phyloP scores from a whole-genome alignment of 2,797 vertebrate species.

The Sphenodon punctatus region DNA sequence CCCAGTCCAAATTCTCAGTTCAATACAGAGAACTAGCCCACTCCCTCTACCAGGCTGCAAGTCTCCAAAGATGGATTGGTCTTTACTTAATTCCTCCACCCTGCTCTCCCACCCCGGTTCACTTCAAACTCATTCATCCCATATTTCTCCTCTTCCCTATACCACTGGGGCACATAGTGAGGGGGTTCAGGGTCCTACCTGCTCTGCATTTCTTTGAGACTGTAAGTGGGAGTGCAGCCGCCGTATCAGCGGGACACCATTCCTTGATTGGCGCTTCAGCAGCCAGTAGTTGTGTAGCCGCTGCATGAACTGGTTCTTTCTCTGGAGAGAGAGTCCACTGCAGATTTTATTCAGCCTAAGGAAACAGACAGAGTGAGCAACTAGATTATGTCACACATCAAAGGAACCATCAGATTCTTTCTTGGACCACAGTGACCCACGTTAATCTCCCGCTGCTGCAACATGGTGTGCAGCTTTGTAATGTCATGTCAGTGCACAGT shows the following conservation, averaged over 20 bases:
- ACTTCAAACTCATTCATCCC: fast-evolving
- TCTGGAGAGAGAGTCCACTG: slow-evolving; percentile 92
- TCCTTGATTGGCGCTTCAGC: slow-evolving; percentile 94
- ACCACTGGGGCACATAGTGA: fast-evolving
- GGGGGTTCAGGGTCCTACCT: slow-evolving; percentile 76
- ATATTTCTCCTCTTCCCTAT: fast-evolving
- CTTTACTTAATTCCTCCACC: neutral
- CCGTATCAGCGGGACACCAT: slow-evolving; percentile 94
- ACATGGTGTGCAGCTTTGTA: neutral
- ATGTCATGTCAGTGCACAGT: neutral
- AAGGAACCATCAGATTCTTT: fast-evolving
- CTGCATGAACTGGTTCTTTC: slow-evolving; percentile 98
- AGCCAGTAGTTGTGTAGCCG: slow-evolving; percentile 98
- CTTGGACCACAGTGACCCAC: neutral
- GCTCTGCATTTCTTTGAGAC: slow-evolving; percentile 87
- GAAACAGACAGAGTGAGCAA: slow-evolving; percentile 52
- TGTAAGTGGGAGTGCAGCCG: slow-evolving; percentile 93
- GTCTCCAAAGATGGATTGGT: neutral
- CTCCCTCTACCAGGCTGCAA: neutral
- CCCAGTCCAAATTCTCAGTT: neutral
- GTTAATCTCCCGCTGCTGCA: neutral
- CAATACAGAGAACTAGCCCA: neutral
- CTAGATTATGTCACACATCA: neutral
- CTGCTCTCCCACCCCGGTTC: neutral
- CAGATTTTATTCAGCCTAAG: slow-evolving; percentile 96